Evolutionary conservation across 1,140 invertebrate species (phyloP).

Genomic region (Heliconius nattereri): DNA sequence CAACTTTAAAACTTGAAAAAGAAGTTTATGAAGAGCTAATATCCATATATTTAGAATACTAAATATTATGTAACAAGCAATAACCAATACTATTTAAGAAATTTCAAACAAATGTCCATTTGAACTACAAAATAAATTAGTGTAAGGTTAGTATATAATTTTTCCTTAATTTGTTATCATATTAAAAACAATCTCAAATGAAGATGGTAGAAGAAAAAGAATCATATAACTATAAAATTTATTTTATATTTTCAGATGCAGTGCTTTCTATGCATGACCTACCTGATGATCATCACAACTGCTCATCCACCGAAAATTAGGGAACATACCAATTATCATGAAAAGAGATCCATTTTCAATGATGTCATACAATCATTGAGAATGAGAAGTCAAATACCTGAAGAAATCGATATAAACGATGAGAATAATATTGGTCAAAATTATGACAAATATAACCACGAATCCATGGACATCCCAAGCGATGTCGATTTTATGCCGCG

Average conservation of each 20-base stretch:
- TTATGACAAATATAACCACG: conserved; percentile 57
- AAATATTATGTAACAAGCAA: too few species aligned
- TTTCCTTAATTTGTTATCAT: not conserved
- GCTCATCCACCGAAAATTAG: conserved; percentile 51
- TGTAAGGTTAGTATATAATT: too few species aligned
- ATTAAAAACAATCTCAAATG: not conserved
- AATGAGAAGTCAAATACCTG: conserved; percentile 59
- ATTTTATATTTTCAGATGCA: conserved; percentile 63
- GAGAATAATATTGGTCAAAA: conserved; percentile 65
- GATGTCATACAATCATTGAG: conserved; percentile 71
- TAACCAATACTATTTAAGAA: too few species aligned
- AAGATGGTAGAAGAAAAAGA: not conserved
- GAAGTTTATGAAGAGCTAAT: too few species aligned
- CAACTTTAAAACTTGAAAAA: too few species aligned
- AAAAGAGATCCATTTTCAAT: conserved; percentile 64
- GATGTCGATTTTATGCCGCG: conserved; percentile 64
- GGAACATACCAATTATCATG: conserved; percentile 42
- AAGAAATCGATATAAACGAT: conserved; percentile 59
- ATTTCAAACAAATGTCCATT: too few species aligned
- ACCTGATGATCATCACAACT: conserved; percentile 63
- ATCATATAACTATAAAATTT: too few species aligned
- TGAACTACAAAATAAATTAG: too few species aligned
- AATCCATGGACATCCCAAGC: conserved; percentile 56
- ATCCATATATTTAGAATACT: too few species aligned
- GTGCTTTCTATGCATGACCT: conserved; percentile 71